phyloP scores from a whole-genome alignment of 1,140 invertebrate species.

The Nephila pilipes region DNA sequence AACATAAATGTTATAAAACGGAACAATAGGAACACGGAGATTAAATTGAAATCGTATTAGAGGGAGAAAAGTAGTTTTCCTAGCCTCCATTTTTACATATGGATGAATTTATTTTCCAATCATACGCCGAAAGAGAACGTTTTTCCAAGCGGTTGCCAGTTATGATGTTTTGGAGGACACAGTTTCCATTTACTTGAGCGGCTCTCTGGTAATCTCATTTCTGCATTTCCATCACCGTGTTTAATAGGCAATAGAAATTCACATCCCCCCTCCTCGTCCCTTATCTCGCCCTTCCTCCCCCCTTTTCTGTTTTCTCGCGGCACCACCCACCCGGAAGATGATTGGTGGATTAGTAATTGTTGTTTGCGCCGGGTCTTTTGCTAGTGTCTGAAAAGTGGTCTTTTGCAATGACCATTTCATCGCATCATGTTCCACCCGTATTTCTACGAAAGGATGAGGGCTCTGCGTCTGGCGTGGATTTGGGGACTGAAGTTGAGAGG shows the following conservation, averaged over 20 bases:
- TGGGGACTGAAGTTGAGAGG: conserved; percentile 71
- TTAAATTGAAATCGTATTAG: conserved; percentile 77
- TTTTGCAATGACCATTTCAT: conserved; percentile 55
- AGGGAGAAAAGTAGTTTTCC: conserved; percentile 74
- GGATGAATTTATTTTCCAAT: conserved; percentile 78
- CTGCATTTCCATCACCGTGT: conserved; percentile 75
- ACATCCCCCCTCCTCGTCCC: conserved; percentile 15
- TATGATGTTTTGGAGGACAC: conserved; percentile 70
- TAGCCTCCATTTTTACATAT: conserved; percentile 76
- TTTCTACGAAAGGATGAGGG: conserved; percentile 70
- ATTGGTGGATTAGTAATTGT: conserved; percentile 76
- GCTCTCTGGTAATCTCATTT: conserved; percentile 74
- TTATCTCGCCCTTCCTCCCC: neutral
- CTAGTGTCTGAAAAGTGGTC: conserved; percentile 42
- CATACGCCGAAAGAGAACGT: conserved; percentile 68
- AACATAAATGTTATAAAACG: conserved; percentile 77
- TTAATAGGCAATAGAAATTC: conserved; percentile 77
- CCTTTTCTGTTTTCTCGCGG: conserved; percentile 36
- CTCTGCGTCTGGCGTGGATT: conserved; percentile 66
- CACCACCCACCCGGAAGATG: conserved; percentile 70
- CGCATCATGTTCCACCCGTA: conserved; percentile 73
- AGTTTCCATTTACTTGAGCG: conserved; percentile 73
- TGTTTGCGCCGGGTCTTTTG: conserved; percentile 51
- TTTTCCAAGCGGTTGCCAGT: conserved; percentile 75
- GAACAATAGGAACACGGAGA: conserved; percentile 74